These are phyloP conservation scores for Passer montanus DNA, from an alignment of 2,113 vertebrate species.

Conservation along the genomic window DNA sequence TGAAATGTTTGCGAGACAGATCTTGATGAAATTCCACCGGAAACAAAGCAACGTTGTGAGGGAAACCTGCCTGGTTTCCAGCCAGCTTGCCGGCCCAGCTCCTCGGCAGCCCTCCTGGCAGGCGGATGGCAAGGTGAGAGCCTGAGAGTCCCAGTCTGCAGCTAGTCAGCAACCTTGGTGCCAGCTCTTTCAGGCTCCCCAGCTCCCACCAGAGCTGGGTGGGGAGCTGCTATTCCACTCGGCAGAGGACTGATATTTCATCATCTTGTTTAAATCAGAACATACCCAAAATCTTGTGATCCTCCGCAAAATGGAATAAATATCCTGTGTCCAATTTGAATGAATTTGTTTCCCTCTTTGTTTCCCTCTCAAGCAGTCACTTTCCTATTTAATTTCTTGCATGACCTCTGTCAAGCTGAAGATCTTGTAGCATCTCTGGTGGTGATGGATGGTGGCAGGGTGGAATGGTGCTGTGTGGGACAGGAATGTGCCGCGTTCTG, in stretches of 20 bases:
- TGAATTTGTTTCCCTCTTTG: neutral
- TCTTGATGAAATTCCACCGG: conserved; percentile 68
- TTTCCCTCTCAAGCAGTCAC: neutral
- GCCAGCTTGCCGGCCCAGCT: conserved; percentile 68
- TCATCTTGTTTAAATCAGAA: neutral
- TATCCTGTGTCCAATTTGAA: neutral
- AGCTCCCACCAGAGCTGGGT: conserved; percentile 28
- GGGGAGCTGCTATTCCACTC: neutral
- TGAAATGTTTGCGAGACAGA: conserved; percentile 65
- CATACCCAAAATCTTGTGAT: neutral
- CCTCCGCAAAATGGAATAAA: neutral
- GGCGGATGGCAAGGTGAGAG: conserved; percentile 70
- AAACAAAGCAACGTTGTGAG: conserved; percentile 69
- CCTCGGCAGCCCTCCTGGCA: conserved; percentile 63
- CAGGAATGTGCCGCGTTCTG: neutral
- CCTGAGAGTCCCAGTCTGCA: conserved; percentile 58
- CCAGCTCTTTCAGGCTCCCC: conserved; percentile 63
- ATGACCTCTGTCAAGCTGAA: neutral
- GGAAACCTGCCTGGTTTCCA: conserved; percentile 71
- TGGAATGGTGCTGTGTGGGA: neutral
- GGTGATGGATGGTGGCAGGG: neutral
- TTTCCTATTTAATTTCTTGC: neutral
- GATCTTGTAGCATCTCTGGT: neutral
- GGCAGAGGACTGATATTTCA: neutral
- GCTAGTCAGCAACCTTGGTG: conserved; percentile 49